A percentile compares a stretch with the other conserved stretches of the same genome.
These are phyloP conservation scores for Chiloscyllium plagiosum DNA, from an alignment of 2,113 vertebrate genomes.

Conservation along the genomic window DNA sequence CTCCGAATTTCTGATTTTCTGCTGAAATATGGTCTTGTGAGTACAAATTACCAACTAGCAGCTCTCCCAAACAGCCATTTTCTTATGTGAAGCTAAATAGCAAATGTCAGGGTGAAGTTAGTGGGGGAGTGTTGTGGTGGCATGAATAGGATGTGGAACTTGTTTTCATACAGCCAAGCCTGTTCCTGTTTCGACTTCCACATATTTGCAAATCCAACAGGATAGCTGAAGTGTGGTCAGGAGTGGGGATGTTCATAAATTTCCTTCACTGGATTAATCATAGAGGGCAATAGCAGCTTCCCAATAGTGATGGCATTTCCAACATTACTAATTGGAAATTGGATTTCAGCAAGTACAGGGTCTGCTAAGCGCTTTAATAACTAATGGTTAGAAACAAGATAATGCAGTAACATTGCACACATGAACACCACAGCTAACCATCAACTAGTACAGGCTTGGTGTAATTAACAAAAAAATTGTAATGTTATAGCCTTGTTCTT, in stretches of 20 bases:
- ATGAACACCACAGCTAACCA: background rate
- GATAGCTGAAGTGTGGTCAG: background rate
- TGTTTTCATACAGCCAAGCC: background rate
- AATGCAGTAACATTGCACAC: background rate
- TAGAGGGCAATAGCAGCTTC: background rate
- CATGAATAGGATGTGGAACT: background rate
- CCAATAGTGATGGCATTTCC: background rate
- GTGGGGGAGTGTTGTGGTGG: background rate
- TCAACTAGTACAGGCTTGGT: background rate
- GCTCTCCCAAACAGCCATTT: background rate
- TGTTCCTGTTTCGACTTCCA: background rate
- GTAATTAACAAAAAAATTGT: constrained; percentile 3
- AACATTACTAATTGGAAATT: background rate
- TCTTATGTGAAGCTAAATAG: background rate
- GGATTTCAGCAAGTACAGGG: background rate
- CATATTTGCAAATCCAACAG: background rate
- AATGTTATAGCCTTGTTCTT: constrained; percentile 12
- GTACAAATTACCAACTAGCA: background rate
- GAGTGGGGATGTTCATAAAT: background rate
- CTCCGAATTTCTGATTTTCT: background rate
- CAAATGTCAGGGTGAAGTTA: background rate
- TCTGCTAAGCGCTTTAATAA: background rate
- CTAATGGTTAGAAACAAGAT: background rate
- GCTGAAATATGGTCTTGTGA: background rate
- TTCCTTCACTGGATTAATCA: background rate